Evolutionary conservation across 2,113 vertebrate species (phyloP).

Genomic region (Podarcis muralis): DNA sequence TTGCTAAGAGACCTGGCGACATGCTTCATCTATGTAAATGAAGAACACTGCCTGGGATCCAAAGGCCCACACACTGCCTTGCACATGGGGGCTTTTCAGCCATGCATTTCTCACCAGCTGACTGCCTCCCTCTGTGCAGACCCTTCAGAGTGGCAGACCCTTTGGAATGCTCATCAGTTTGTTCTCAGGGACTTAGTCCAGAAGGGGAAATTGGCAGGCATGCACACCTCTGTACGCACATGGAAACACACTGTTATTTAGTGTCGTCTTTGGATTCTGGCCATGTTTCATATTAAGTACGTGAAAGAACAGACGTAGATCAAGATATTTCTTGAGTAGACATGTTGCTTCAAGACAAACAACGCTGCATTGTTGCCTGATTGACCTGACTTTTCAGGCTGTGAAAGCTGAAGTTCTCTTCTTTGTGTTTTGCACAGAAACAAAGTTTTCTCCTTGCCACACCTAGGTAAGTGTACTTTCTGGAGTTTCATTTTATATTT

Average conservation of each 20-base stretch:
- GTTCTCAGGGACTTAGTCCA: not conserved
- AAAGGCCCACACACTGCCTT: not conserved
- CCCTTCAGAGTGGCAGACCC: not conserved
- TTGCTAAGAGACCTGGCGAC: not conserved
- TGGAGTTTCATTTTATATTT: slow-evolving; percentile 16
- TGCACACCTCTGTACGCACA: not conserved
- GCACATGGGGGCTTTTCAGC: not conserved
- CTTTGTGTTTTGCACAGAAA: slow-evolving; percentile 63
- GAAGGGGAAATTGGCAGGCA: not conserved
- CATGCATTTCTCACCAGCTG: not conserved
- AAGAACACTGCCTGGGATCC: not conserved
- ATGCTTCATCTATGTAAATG: not conserved
- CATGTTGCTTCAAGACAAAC: not conserved
- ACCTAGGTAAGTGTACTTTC: slow-evolving; percentile 66
- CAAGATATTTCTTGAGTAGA: not conserved
- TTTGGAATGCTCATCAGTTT: not conserved
- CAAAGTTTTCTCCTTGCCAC: slow-evolving; percentile 50
- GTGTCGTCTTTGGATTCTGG: not conserved
- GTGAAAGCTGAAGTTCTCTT: slow-evolving; percentile 46
- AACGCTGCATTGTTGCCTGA: not conserved
- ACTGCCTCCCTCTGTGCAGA: not conserved
- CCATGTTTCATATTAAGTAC: not conserved
- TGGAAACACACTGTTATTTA: not conserved
- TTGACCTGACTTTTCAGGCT: not conserved
- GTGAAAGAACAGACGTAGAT: slow-evolving; percentile 33